phyloP scores from a whole-genome alignment of 2,113 vertebrate genomes.

The Phoenicopterus ruber region DNA sequence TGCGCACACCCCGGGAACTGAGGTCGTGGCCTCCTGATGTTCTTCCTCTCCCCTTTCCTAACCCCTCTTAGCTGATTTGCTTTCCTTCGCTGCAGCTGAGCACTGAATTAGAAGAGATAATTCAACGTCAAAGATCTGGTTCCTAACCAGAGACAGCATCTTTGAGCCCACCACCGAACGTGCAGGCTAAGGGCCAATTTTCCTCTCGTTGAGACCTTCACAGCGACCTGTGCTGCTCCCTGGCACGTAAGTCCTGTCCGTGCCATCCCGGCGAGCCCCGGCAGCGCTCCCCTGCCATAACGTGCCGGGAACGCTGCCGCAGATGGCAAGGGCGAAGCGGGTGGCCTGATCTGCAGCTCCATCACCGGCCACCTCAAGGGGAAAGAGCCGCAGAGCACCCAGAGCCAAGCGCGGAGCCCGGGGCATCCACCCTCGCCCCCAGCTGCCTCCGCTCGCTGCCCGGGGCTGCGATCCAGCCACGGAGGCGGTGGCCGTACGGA shows the following conservation, averaged over 20 bases:
- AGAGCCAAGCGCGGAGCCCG: background rate
- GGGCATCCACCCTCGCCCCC: background rate
- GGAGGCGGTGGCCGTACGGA: fast-evolving
- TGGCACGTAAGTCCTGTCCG: background rate
- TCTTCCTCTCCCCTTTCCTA: background rate
- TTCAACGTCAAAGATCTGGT: background rate
- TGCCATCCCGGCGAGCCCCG: background rate
- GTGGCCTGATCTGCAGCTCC: background rate
- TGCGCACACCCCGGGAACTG: background rate
- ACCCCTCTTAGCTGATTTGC: background rate
- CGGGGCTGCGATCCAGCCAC: background rate
- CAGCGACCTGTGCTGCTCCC: background rate
- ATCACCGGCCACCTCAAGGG: background rate
- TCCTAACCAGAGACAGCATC: background rate
- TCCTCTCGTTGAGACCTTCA: background rate
- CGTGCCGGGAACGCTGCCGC: background rate
- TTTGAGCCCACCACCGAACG: background rate
- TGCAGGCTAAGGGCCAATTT: background rate
- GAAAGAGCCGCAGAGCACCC: background rate
- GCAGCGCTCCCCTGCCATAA: background rate
- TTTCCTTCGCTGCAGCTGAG: background rate
- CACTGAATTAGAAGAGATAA: background rate
- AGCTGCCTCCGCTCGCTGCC: background rate
- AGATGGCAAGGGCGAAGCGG: background rate
- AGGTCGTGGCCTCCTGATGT: background rate